These are phyloP conservation scores for Ephydatia muelleri DNA, from an alignment of 37 sponge, comb jelly and placozoan genomes.

Conservation along the genomic window DNA sequence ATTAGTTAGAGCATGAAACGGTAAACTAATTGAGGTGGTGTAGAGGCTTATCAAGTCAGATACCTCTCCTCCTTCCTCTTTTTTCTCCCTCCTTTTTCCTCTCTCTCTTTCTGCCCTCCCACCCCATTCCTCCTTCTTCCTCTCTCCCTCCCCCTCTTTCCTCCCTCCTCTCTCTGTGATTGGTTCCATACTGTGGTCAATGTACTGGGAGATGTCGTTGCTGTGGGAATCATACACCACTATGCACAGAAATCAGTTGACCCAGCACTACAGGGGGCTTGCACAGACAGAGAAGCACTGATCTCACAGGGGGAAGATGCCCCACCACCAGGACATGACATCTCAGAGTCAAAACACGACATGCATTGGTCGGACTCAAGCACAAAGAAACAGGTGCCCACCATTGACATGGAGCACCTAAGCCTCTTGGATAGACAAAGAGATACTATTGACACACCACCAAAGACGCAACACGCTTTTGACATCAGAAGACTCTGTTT, in stretches of 20 bases:
- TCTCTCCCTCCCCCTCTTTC: not conserved
- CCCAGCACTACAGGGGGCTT: not conserved
- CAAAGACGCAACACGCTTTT: not conserved
- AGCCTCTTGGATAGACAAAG: not conserved
- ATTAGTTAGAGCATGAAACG: too few relatives aligned
- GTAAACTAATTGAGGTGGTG: too few relatives aligned
- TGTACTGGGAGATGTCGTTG: constrained; percentile 93
- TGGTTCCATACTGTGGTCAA: constrained; percentile 89
- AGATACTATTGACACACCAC: not conserved
- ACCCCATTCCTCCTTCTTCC: too few relatives aligned
- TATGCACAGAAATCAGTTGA: constrained; percentile 28
- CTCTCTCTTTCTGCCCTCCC: too few relatives aligned
- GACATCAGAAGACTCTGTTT: too few relatives aligned
- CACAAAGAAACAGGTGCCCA: not conserved
- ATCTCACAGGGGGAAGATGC: not conserved
- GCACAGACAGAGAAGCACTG: not conserved
- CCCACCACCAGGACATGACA: not conserved
- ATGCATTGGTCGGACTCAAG: too few relatives aligned
- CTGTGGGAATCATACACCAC: constrained; percentile 80
- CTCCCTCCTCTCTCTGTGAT: constrained; percentile 59
- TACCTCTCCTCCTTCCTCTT: too few relatives aligned
- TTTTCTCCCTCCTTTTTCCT: too few relatives aligned
- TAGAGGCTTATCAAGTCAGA: too few relatives aligned
- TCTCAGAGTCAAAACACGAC: too few relatives aligned
- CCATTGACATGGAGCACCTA: not conserved